Evolutionary conservation across 2,797 vertebrate genomes (phyloP), one percentile per base, ranked within the genome.

Genomic region (Poeciliopsis paucimaculata): DNA sequence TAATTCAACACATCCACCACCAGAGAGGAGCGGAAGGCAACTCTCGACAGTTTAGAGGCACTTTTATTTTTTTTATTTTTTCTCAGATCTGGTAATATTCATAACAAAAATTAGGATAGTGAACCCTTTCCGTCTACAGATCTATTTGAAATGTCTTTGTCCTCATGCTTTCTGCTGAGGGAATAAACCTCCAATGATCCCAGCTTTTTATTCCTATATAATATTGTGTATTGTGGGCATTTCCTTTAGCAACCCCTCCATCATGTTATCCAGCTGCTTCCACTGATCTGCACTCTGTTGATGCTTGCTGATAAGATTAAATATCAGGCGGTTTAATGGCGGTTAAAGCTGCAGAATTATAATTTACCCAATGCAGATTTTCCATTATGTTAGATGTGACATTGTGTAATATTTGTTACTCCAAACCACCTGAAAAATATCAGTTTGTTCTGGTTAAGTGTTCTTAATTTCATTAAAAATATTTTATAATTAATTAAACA

Each of bases 21-120:
- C 0, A 86, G 90, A 73, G 72, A 86, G 84, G 75, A 88, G 85
- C 79, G 85, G n/a, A 2, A 11, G n/a, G 26, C 31, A 0, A 73
- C 41, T 57, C 55, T 28, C 1, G n/a, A 20, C 36, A 41, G 72
- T 75, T 3, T 12, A 10, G 1, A 55, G 23, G 72, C 57, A 39
- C 9, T 18, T 71, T 20, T 66, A 1, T 23, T 26, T 74, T 43
- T 74, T 43, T 12, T 75, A 23, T 28, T 10, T 1, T 11, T 45
- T 47, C 62, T 20, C 28, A 31, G 41, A 78, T 79, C 45, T 16
- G 16, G 46, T 3, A 4, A 60, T 15, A 62, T 41, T 45, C 2
- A 49, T 3, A 16, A 68, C 60, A 34, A 75, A 46, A 77, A 31
- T 23, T 11, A 28, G 10, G 4, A 26, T 6, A 20, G 41, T 47